These are phyloP conservation scores for Tetanocera ferruginea DNA, from an alignment of 2,888 invertebrate genomes.

Conservation along the genomic window DNA sequence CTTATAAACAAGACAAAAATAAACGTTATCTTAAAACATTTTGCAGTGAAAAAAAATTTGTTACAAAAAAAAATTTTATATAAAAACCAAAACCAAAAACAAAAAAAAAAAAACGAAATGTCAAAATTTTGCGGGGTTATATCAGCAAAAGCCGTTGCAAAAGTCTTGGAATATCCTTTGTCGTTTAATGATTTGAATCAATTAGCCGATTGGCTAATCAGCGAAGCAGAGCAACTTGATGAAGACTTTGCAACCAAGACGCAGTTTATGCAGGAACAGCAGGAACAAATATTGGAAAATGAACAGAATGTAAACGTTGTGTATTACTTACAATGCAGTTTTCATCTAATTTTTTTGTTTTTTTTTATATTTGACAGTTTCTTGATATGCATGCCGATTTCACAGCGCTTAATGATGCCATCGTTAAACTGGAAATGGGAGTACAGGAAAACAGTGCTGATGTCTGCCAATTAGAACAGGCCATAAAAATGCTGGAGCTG, in stretches of 20 bases:
- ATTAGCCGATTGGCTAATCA: slow-evolving; percentile 29
- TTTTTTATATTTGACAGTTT: slow-evolving; percentile 6
- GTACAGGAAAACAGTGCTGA: slow-evolving; percentile 4
- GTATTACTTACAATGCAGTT: not conserved
- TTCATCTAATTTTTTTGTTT: not conserved
- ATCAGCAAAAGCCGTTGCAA: slow-evolving; percentile 13
- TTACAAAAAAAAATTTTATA: not conserved
- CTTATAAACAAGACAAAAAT: too few relatives aligned
- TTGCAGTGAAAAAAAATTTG: too few relatives aligned
- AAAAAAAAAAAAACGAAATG: slow-evolving; percentile 36
- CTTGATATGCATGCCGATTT: slow-evolving; percentile 27
- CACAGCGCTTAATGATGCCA: slow-evolving; percentile 1
- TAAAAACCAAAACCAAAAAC: not conserved
- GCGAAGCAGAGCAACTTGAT: slow-evolving; percentile 31
- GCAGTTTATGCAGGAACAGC: slow-evolving; percentile 29
- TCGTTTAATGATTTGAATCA: slow-evolving; percentile 32
- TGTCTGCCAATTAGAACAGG: slow-evolving; percentile 12
- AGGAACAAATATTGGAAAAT: slow-evolving; percentile 23
- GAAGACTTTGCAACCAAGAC: slow-evolving; percentile 38
- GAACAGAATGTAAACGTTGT: slow-evolving; percentile 34
- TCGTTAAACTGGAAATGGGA: slow-evolving; percentile 35
- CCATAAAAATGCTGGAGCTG: slow-evolving; percentile 12
- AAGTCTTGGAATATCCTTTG: slow-evolving; percentile 17
- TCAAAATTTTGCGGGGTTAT: slow-evolving; percentile 43
- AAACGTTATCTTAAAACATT: too few relatives aligned